Evolutionary conservation across 2,888 invertebrate genomes (phyloP), one percentile per base, ranked within the genome.

Genomic region (Ditula angustiorana): DNA sequence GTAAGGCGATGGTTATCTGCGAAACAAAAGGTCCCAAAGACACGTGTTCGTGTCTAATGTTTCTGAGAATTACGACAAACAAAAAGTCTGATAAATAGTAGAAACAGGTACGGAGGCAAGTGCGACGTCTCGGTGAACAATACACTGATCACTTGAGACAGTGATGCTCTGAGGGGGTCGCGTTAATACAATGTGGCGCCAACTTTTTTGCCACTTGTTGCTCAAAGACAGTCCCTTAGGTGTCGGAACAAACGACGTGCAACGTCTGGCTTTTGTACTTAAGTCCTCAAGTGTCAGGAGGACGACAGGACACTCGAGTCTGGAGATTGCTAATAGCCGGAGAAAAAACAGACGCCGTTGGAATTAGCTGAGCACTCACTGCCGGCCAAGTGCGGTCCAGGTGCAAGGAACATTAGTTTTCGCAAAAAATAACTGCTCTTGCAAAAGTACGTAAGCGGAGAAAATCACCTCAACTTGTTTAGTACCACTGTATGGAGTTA

Each of bases 201-300:
- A 89, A 86, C 78, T 92, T 69, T 92, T 92, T 87, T 82, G 72
- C 71, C 72, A 77, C 79, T 79, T 75, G 74, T 75, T 71, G 70
- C 73, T 73, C 64, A 33, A 77, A 74, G 69, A 70, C 75, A 73
- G 72, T 70, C 70, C 76, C 67, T 72, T 79, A 88, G 87, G 91
- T 90, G 92, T 87, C 75, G 84, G 82, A 76, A 86, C 90, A 90
- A 92, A 92, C 78, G 88, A 90, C 78, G 83, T 85, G 85, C 82
- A 82, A 87, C 80, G 83, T 90, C 91, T 92, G 91, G 81, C 81
- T 88, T 90, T 87, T 90, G 87, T 90, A 85, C 75, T 77, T 73
- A 77, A 80, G 74, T 75, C 69, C 76, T 85, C 77, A 76, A 80
- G 82, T 80, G 80, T 75, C 74, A 72, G 73, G 58, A 70, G 69